Conservation (phyloP, 2,888 invertebrate species). For the Sarcophaga carnaria region DNA sequence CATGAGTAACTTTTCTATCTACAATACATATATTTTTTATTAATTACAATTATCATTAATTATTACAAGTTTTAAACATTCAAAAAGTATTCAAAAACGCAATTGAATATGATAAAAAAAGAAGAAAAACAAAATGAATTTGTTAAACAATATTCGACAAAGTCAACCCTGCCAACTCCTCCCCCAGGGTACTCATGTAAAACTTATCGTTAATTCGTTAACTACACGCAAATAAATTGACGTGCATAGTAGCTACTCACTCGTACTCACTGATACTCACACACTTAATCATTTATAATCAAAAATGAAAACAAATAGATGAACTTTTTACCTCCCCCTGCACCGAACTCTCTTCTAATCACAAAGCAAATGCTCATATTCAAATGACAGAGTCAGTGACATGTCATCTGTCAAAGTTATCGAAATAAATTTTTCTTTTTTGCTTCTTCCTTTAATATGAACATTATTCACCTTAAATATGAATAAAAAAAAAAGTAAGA, state of each 20-base stretch:
- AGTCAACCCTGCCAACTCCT: background rate
- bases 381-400: constrained; percentile 52
- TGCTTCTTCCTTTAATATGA: background rate
- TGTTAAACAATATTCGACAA: background rate
- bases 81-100: background rate
- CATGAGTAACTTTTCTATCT: background rate
- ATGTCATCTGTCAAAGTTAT: constrained; percentile 69
- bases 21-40: constrained; percentile 6
- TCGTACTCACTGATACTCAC: constrained; percentile 21
- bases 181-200: background rate
- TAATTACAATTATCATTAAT: constrained; percentile 44
- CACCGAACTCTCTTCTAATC: constrained; percentile 1
- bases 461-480: constrained; percentile 59
- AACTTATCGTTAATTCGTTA: constrained; percentile 62
- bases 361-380: constrained; percentile 49
- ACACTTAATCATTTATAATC: constrained; percentile 42
- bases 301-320: constrained; percentile 42
- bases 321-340: background rate
- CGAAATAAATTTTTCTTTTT: constrained; percentile 60
- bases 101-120: background rate
- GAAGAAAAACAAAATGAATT: background rate
- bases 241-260: constrained; percentile 33
- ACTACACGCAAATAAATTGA: constrained; percentile 64
- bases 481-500: constrained; percentile 44
- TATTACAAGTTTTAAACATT: background rate